phyloP scores from a whole-genome alignment of 2,888 invertebrate genomes.

The Cheilosia vulpina region DNA sequence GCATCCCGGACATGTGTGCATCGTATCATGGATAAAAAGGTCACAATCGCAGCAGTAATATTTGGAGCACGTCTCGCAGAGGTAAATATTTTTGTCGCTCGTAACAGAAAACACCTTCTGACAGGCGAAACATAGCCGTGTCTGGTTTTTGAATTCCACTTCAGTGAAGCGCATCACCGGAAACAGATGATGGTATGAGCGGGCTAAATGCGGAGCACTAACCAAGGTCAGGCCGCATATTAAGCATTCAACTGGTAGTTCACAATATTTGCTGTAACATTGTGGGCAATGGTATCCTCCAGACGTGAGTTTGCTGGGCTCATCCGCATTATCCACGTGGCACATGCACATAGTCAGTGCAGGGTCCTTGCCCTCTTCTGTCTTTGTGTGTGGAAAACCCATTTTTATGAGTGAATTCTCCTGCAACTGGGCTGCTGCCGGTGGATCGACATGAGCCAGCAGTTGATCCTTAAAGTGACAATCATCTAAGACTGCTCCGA shows the following conservation, averaged over 20 bases:
- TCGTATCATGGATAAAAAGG: conserved; percentile 94
- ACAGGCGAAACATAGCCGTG: conserved; percentile 89
- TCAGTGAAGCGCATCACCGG: conserved; percentile 95
- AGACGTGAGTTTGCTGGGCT: conserved; percentile 88
- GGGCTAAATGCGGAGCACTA: conserved; percentile 98
- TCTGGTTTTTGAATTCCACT: conserved; percentile 86
- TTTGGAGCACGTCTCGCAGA: conserved; percentile 91
- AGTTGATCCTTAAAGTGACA: conserved; percentile 89
- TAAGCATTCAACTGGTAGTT: conserved; percentile 98
- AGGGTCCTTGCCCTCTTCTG: conserved; percentile 86
- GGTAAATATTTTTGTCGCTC: conserved; percentile 91
- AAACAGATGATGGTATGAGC: conserved; percentile 98
- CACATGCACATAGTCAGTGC: conserved; percentile 96
- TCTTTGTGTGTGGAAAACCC: conserved; percentile 95
- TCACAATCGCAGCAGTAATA: conserved; percentile 98
- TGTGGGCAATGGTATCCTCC: conserved; percentile 96
- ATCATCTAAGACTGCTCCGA: conserved; percentile 94
- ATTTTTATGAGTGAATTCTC: conserved; percentile 95
- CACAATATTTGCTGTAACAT: conserved; percentile 98
- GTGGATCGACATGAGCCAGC: conserved; percentile 88
- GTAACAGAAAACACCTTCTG: conserved; percentile 86
- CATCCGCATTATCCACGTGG: conserved; percentile 91
- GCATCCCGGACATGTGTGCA: conserved; percentile 99
- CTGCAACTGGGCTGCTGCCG: conserved; percentile 88
- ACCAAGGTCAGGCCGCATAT: conserved; percentile 98